These are phyloP conservation scores for Romanogobio albipinnatus DNA, from an alignment of 2,113 vertebrate genomes.

Conservation along the genomic window DNA sequence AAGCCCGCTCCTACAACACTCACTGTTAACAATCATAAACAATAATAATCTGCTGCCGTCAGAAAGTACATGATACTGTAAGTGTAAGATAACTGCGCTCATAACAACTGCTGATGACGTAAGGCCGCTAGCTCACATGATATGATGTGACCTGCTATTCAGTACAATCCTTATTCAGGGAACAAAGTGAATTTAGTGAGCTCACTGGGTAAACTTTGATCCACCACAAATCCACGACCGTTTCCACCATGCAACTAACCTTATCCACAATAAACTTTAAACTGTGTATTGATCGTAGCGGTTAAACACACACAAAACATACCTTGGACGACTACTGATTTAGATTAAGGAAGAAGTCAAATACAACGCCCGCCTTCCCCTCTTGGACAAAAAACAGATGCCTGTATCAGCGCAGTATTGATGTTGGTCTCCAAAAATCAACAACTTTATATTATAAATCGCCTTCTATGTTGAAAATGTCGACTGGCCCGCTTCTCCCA, in stretches of 20 bases:
- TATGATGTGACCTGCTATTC: background rate
- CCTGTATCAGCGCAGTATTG: background rate
- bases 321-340: background rate
- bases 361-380: background rate
- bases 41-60: background rate
- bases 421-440: background rate
- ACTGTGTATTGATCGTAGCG: background rate
- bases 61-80: background rate
- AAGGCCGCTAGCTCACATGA: constrained; percentile 1
- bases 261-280: background rate
- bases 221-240: background rate
- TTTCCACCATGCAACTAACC: constrained; percentile 4
- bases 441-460: background rate
- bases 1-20: too few relatives aligned
- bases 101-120: background rate
- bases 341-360: background rate
- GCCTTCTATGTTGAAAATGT: constrained; percentile 68
- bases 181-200: background rate
- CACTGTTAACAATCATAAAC: background rate
- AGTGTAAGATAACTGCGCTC: background rate
- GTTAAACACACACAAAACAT: constrained; percentile 11
- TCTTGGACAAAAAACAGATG: background rate
- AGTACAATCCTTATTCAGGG: background rate
- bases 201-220: background rate
- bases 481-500: constrained; percentile 61